Evolutionary conservation across 2,113 vertebrate genomes (phyloP).

Genomic region (Limanda limanda): DNA sequence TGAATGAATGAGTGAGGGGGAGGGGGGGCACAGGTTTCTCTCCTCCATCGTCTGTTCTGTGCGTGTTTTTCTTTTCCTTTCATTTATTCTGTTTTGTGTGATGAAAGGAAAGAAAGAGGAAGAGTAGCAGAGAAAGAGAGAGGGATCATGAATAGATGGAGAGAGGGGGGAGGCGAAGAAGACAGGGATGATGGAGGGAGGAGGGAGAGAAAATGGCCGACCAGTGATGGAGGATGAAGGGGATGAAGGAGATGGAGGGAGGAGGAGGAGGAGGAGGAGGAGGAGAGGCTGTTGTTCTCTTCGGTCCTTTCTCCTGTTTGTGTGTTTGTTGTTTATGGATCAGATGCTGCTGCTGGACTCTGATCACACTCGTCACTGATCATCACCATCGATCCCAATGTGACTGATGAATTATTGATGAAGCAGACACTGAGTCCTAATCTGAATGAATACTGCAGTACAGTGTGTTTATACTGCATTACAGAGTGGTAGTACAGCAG

Average conservation of each 20-base stretch:
- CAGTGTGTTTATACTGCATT: not conserved
- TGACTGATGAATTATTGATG: not conserved
- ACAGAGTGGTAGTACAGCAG: not conserved
- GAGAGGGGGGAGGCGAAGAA: slow-evolving; percentile 9
- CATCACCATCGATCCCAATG: not conserved
- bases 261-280: slow-evolving; percentile 5
- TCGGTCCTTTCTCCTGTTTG: not conserved
- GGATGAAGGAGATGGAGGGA: not conserved
- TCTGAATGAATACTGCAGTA: not conserved
- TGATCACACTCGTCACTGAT: not conserved
- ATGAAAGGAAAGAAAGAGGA: not conserved
- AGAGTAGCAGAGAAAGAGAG: not conserved
- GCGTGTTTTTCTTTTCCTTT: not conserved
- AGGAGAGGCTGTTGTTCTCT: not conserved
- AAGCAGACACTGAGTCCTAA: not conserved
- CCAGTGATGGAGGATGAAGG: slow-evolving; percentile 6
- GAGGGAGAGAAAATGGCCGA: slow-evolving; percentile 61
- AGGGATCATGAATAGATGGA: slow-evolving; percentile 12
- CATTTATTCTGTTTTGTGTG: slow-evolving; percentile 20
- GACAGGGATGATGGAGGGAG: slow-evolving; percentile 22
- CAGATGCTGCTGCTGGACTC: not conserved
- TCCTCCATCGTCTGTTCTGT: slow-evolving; percentile 37
- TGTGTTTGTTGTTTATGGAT: not conserved
- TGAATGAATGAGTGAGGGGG: not conserved
- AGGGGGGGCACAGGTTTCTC: not conserved